Conservation (phyloP, 2,797 vertebrate species). For the Syndactyla subalaris region DNA sequence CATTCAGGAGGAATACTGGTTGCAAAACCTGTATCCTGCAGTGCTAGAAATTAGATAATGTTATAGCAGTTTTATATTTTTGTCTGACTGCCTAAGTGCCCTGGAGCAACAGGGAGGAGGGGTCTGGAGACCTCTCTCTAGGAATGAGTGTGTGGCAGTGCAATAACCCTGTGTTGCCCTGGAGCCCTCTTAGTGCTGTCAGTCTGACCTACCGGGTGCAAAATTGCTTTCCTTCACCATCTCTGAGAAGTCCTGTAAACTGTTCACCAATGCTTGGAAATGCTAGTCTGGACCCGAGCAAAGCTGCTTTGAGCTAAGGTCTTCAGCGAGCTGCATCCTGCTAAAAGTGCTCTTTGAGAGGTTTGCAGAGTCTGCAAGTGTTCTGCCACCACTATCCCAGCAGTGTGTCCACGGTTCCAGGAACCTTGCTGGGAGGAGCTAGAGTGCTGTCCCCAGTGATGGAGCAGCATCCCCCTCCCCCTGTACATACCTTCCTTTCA, state of each 20-base stretch:
- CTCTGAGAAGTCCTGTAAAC: not conserved
- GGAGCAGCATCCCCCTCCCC: conserved; percentile 56
- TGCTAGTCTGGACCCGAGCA: not conserved
- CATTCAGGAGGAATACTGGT: not conserved
- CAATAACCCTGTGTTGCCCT: not conserved
- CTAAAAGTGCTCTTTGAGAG: not conserved
- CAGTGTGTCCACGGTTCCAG: not conserved
- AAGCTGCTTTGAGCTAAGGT: not conserved
- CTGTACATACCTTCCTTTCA: conserved; percentile 62
- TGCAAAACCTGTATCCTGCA: not conserved
- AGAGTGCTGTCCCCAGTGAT: conserved; percentile 21
- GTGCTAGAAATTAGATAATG: not conserved
- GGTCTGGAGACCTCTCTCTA: not conserved
- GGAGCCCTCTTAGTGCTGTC: not conserved
- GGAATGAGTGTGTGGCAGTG: not conserved
- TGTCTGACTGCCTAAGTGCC: not conserved
- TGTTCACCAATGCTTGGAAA: not conserved
- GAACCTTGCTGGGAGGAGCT: not conserved
- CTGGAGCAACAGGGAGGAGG: not conserved
- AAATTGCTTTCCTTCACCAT: not conserved
- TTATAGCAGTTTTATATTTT: not conserved
- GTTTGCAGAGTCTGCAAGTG: not conserved
- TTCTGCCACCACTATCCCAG: not conserved
- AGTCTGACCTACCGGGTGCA: not conserved
- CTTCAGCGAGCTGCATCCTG: not conserved